These are phyloP conservation scores for Pachyrhynchus sulphureomaculatus DNA, from an alignment of 1,140 invertebrate genomes.

Conservation along the genomic window DNA sequence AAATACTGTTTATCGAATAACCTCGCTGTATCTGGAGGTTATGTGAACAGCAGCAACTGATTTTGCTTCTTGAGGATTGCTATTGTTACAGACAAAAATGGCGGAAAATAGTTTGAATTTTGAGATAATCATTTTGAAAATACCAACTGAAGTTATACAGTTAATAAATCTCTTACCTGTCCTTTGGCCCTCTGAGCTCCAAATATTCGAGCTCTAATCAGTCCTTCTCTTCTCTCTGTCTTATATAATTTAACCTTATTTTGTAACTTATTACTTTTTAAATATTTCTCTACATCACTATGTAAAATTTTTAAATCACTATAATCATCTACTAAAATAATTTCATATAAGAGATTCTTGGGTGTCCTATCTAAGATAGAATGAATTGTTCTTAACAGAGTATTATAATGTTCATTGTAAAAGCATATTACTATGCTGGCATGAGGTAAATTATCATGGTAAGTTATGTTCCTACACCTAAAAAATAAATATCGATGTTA, in stretches of 20 bases:
- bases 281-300: constrained; percentile 64
- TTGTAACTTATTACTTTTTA: constrained; percentile 56
- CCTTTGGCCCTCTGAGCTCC: constrained; percentile 82
- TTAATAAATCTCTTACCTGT: constrained; percentile 56
- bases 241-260: constrained; percentile 70
- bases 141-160: too few species aligned
- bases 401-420: constrained; percentile 92
- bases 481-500: too few species aligned
- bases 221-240: constrained; percentile 80
- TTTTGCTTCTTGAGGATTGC: too few species aligned
- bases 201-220: constrained; percentile 90
- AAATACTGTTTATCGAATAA: too few species aligned
- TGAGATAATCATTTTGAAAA: too few species aligned
- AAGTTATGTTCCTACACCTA: constrained; percentile 67
- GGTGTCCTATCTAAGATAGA: constrained; percentile 86
- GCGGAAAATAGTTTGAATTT: too few species aligned
- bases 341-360: constrained; percentile 75
- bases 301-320: constrained; percentile 74
- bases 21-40: too few species aligned
- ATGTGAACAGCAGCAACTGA: too few species aligned
- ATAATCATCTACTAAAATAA: constrained; percentile 91
- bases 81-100: too few species aligned
- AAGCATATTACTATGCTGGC: constrained; percentile 92
- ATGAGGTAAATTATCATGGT: constrained; percentile 64
- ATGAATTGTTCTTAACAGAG: constrained; percentile 85